Percentiles rank a stretch among this genome's conserved stretches.
Conservation (phyloP, 2,113 vertebrate species). For the Rissa tridactyla region DNA sequence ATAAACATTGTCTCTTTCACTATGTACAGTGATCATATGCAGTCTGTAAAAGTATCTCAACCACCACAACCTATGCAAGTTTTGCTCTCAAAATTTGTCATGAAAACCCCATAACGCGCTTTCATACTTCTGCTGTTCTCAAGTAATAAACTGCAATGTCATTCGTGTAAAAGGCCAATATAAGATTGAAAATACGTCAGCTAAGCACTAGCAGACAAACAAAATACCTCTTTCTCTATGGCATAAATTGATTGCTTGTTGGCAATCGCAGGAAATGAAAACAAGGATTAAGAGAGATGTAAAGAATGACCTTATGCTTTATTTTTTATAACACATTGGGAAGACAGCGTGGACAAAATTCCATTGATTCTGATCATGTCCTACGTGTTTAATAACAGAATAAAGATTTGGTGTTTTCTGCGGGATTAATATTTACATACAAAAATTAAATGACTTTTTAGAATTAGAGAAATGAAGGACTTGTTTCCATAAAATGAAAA, state of each 20-base stretch:
- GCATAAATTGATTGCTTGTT: background rate
- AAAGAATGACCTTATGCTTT: background rate
- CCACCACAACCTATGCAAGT: background rate
- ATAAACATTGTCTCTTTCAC: too few relatives aligned
- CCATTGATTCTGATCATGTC: background rate
- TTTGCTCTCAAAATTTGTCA: background rate
- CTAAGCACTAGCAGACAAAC: background rate
- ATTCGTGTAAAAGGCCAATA: background rate
- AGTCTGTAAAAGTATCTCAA: background rate
- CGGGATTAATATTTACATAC: background rate
- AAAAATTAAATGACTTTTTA: background rate
- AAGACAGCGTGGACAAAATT: background rate
- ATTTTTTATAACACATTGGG: background rate
- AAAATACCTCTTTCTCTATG: background rate
- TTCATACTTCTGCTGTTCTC: background rate
- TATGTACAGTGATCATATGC: background rate
- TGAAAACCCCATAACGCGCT: background rate
- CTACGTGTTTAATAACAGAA: background rate
- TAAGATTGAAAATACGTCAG: background rate
- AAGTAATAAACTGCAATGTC: background rate
- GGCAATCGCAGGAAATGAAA: background rate
- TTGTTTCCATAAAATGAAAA: background rate
- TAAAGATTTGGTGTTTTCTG: background rate
- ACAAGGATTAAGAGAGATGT: background rate
- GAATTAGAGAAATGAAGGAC: background rate